A percentile compares a stretch with the other conserved stretches of the same genome.
phyloP scores from a whole-genome alignment of 1,140 invertebrate genomes.

The Aphis gossypii region DNA sequence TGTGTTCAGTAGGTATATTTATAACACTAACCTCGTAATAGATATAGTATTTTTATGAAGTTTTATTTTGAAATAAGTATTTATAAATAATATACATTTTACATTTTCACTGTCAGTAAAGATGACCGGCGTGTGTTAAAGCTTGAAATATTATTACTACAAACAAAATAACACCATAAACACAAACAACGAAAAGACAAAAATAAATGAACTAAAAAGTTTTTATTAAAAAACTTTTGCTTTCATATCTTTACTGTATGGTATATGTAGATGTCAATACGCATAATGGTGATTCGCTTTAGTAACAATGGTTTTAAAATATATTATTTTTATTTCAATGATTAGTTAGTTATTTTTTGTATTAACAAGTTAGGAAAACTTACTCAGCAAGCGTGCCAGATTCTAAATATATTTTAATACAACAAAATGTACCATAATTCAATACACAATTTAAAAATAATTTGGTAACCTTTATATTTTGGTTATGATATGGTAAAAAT shows the following conservation, averaged over 20 bases:
- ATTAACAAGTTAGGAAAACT: too few species aligned
- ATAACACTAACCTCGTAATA: background rate
- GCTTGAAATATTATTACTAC: background rate
- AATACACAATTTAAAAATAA: too few species aligned
- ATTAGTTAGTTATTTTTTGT: too few species aligned
- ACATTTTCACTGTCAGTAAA: background rate
- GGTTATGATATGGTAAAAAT: too few species aligned
- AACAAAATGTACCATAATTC: too few species aligned
- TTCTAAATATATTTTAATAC: too few species aligned
- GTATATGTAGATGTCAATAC: background rate
- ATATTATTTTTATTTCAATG: too few species aligned
- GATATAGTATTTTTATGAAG: too few species aligned
- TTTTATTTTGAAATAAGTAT: background rate
- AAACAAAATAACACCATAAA: background rate
- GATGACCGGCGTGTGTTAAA: background rate
- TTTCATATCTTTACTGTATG: background rate
- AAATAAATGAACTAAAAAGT: conserved; percentile 34
- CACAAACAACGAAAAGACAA: background rate
- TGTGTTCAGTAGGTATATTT: background rate
- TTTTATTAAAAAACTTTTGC: conserved; percentile 51
- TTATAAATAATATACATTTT: background rate
- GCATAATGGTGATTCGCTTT: background rate
- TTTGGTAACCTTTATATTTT: too few species aligned
- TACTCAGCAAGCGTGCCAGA: too few species aligned
- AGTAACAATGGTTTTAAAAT: background rate